Base-by-base conservation (phyloP, 2,888 invertebrate species). In the Empis livida region DNA sequence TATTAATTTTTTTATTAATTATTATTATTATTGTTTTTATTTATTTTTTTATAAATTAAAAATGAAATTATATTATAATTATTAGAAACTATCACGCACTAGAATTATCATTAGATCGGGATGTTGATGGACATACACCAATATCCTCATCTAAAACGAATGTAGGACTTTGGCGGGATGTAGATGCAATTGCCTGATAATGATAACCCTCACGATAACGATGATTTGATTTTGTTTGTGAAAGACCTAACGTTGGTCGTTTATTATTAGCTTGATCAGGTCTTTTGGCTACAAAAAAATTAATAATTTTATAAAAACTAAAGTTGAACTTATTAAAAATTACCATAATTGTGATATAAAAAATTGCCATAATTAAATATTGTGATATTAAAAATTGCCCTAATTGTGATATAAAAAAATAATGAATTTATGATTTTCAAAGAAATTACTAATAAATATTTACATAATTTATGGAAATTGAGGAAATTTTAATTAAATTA, bases 131-230 rank as follows among this genome's bases (percentile, higher is more conserved):
- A 63, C 67, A 68, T 58, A 63, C 65, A 58, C 58, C 49, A 44
- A 60, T 56, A 53, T 67, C 65, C 57, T 67, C 67, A 58, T 65
- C 68, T 58, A 70, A 55, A 55, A 69, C 60, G 59, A 70, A 70
- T 55, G 69, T 69, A 56, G 71, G 71, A 62, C 71, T 70, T 61
- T 73, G 71, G 67, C 71, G 71, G 59, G 75, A 75, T 60, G 75
- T 75, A 57, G 74, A 73, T 61, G 68, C 67, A 57, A 68, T 64
- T 57, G 67, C 67, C 60, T 69, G 69, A 63, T 70, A 70, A 61
- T 70, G 70, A 61, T 70, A 70, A 58, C 69, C 70, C 63, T 70
- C 68, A 59, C 69, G 67, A 57, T 70, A 68, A 56, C 68, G 68
- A 55, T 66, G 65, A 63, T 67, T 69, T 59, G 67, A 59, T 61